Evolutionary conservation across 1,140 invertebrate genomes (phyloP).

Genomic region (Yoshiicerus persimilis): DNA sequence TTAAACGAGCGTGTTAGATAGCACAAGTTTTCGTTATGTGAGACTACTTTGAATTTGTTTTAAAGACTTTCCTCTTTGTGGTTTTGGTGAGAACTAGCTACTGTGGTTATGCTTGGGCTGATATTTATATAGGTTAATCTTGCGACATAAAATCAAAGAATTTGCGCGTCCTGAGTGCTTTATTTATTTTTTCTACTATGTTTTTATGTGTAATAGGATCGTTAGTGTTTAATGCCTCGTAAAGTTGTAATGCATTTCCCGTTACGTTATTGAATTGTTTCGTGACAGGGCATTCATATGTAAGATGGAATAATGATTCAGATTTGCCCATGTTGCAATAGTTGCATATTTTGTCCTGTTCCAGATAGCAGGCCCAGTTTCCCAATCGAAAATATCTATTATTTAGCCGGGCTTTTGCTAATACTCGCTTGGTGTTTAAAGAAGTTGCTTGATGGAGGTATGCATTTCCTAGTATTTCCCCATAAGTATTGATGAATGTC

Average conservation of each 20-base stretch:
- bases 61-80: too few species aligned
- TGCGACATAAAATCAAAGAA: neutral
- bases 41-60: too few species aligned
- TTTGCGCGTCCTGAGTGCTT: neutral
- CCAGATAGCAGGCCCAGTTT: neutral
- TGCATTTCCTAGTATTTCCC: neutral
- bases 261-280: neutral
- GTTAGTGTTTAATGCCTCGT: neutral
- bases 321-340: neutral
- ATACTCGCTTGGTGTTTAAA: neutral
- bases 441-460: neutral
- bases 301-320: neutral
- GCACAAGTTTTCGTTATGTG: too few species aligned
- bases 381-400: neutral
- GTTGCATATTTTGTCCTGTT: neutral
- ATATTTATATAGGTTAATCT: neutral
- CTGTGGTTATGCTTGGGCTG: too few species aligned
- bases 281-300: neutral
- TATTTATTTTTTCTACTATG: neutral
- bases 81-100: too few species aligned
- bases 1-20: too few species aligned
- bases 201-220: neutral
- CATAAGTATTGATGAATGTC: neutral
- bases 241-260: neutral
- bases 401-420: neutral